Conservation (phyloP, 2,113 vertebrate genomes). For the Tringa solitaria region DNA sequence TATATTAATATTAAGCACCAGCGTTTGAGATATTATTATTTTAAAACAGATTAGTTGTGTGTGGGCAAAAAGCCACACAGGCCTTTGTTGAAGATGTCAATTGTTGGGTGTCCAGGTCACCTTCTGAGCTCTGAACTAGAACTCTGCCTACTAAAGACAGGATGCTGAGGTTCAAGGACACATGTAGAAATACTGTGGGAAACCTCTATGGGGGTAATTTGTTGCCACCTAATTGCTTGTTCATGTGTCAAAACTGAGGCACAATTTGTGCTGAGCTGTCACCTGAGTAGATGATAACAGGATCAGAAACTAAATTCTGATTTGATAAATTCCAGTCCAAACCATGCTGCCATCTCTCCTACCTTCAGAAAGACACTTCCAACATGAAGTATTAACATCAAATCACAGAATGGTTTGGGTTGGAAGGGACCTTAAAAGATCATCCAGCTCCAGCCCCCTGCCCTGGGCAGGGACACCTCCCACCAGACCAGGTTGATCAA, state of each 20-base stretch:
- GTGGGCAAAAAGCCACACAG: background rate
- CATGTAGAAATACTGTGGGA: background rate
- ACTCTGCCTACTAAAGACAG: background rate
- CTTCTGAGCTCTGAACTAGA: background rate
- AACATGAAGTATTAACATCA: background rate
- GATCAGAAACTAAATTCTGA: background rate
- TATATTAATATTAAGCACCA: background rate
- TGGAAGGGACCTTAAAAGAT: too few relatives aligned
- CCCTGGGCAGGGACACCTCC: too few relatives aligned
- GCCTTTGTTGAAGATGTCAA: background rate
- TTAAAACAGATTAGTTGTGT: background rate
- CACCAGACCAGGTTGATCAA: too few relatives aligned
- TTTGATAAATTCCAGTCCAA: background rate
- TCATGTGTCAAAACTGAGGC: background rate
- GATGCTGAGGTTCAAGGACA: background rate
- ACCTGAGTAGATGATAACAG: background rate
- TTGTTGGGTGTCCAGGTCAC: background rate
- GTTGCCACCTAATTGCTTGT: background rate
- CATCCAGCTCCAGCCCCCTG: too few relatives aligned
- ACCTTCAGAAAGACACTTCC: background rate
- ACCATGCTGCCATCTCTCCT: fast-evolving
- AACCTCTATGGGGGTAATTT: background rate
- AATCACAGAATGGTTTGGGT: too few relatives aligned
- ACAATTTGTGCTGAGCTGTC: background rate
- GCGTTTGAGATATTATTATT: background rate